phyloP scores from a whole-genome alignment of 2,113 vertebrate species.

The Tachysurus vachellii region DNA sequence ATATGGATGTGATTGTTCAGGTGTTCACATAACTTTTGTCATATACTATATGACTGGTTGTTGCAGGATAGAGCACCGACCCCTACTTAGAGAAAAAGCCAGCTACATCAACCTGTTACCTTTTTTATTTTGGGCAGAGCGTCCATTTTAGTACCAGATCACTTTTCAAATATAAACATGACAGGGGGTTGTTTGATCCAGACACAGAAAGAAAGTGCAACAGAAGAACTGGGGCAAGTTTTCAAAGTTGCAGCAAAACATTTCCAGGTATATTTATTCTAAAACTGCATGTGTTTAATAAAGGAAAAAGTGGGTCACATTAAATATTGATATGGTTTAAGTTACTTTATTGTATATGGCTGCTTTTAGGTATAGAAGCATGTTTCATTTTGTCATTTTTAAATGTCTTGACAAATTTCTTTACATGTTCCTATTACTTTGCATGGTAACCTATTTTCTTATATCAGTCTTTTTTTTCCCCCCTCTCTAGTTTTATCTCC shows the following conservation, averaged over 20 bases:
- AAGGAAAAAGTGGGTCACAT: background rate
- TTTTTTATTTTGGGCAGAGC: background rate
- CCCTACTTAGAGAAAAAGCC: no score
- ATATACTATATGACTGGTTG: background rate
- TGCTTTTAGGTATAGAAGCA: background rate
- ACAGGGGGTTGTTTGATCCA: background rate
- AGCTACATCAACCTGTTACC: background rate
- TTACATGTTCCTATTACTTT: background rate
- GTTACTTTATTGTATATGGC: background rate
- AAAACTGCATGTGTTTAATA: background rate
- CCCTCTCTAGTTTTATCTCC: background rate
- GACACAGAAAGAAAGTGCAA: background rate
- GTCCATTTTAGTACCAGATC: background rate
- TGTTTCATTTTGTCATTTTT: background rate
- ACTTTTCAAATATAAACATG: background rate
- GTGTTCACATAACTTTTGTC: background rate
- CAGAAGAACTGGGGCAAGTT: background rate
- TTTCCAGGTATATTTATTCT: background rate
- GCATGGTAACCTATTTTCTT: background rate
- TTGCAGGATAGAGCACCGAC: background rate
- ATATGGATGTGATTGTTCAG: background rate
- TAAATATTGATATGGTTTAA: background rate
- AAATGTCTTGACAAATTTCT: background rate
- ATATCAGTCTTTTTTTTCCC: slow-evolving; percentile 23
- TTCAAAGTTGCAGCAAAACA: background rate